Percentiles rank a stretch among this genome's conserved stretches.
Conservation (phyloP, 2,113 vertebrate species). For the Danionella cerebrum region DNA sequence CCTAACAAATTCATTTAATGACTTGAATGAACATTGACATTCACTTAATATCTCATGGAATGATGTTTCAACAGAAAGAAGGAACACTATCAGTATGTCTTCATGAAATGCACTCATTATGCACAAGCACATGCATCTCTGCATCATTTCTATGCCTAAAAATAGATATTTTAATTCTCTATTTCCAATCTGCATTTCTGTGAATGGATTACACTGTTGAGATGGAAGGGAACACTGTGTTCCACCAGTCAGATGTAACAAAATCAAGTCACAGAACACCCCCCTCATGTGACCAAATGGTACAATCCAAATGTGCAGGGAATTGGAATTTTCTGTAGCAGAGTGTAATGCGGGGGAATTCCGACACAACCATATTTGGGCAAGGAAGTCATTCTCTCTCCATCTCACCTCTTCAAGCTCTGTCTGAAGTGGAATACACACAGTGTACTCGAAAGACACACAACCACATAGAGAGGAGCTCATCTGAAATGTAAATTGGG, state of each 20-base stretch:
- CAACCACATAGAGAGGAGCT: conserved; percentile 6
- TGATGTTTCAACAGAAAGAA: neutral
- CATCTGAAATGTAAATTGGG: conserved; percentile 35
- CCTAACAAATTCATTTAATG: too few relatives aligned
- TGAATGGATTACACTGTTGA: conserved; percentile 28
- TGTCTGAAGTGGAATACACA: conserved; percentile 17
- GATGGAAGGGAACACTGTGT: conserved; percentile 7
- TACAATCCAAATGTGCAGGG: conserved; percentile 43
- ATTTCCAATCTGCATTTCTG: conserved; percentile 19
- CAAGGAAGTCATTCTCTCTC: conserved; percentile 45
- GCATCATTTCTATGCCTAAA: neutral
- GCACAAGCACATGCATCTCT: neutral
- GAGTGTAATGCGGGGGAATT: conserved; percentile 50
- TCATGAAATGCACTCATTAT: neutral
- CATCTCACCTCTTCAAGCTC: conserved; percentile 10
- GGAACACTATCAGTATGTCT: neutral
- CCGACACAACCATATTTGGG: conserved; percentile 57
- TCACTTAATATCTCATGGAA: neutral
- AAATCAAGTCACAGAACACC: neutral
- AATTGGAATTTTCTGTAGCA: conserved; percentile 48
- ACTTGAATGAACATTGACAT: too few relatives aligned
- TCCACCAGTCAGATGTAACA: conserved; percentile 29
- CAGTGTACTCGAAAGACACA: neutral
- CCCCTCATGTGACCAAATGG: conserved; percentile 15
- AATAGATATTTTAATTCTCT: neutral